Evolutionary conservation across 1,140 invertebrate genomes (phyloP), one percentile per base, ranked within the genome.

Genomic region (Penaeus japonicus): DNA sequence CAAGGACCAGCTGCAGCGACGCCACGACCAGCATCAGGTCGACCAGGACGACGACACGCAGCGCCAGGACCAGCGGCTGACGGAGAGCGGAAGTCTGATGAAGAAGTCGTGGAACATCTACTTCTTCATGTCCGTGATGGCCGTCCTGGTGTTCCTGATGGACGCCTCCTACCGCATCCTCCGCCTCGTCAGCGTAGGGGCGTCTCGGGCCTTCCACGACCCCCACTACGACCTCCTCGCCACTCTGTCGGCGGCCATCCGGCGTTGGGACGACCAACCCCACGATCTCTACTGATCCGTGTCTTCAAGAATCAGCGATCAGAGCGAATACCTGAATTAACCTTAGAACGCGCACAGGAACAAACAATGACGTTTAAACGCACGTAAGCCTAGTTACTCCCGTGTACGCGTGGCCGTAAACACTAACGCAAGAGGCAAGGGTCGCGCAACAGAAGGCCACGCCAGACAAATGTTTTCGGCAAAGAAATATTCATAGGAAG

Each of bases 81-180:
- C 18, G 55, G 55, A 32, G 55, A 35, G 53, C 54, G 59, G 59
- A 59, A 55, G 55, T 4, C 81, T n/a, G 18, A 59, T 62, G 18
- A 32, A 22, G 24, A 22, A 10, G 30, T 32, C 30, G 4, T 89
- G 87, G 87, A 59, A 77, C 32, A 54, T 89, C 53, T 89, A 89
- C 81, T 65, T 77, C 53, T 35, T 89, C 39, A 73, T 89, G 87
- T 83, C 78, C 15, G 65, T 89, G 27, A 75, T 83, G 87, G 81
- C 87, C 2, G 87, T 89, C 27, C n/a, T 89, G 24, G 80, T 89
- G 53, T 75, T 89, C 80, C 47, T 89, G 53, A 77, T 89, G 87
- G 87, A 89, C 27, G 80, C 87, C 22, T 57, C 87, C 2, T 77
- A 89, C 30, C 53, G 87, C 24, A 82, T 89, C 62, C 47, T 89